Base-by-base conservation (phyloP, 1,140 invertebrate species). In the Dinoponera quadriceps region DNA sequence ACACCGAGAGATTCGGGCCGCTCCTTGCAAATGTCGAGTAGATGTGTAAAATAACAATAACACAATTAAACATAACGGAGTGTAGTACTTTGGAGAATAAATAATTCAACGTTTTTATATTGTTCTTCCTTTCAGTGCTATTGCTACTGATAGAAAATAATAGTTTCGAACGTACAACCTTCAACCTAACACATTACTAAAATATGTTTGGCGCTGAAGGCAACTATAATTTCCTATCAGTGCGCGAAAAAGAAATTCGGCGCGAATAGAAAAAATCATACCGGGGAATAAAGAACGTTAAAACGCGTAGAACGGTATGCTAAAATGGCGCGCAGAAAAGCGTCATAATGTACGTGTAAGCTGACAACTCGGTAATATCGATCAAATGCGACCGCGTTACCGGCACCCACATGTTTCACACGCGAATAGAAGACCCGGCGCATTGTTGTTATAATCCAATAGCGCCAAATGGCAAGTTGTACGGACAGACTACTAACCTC, bases 371-470 rank as follows among this genome's bases (percentile, higher is more conserved):
- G 65, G 75, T 80, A 80, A 80, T 80, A 80, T 80, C 65, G 75
- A 80, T 80, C 75, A 80, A 80, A 80, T 80, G 75, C 75, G 75
- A 80, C 75, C 75, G 75, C 75, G 75, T 80, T 80, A 80, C 75
- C 65, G 51, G 65, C 75, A 80, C 75, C 75, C 75, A 80, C 75
- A 80, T 80, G 65, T 80, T 80, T 80, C 75, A 55, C 75, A 80
- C 75, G 75, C 75, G 51, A 69, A 80, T 80, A 71, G 75, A 80
- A 80, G 54, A 80, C 65, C 75, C 75, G 14, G 65, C 7, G 38
- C 54, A 80, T 80, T 80, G 75, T 80, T 80, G 75, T 80, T 80
- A 80, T 80, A 80, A 80, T 80, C 75, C 75, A 80, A 80, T 80
- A 80, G 75, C 75, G 65, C 75, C 75, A 80, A 80, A 80, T 80